Evolutionary conservation across 2,888 invertebrate species (phyloP).

Genomic region (Drosophila anomalipes): DNA sequence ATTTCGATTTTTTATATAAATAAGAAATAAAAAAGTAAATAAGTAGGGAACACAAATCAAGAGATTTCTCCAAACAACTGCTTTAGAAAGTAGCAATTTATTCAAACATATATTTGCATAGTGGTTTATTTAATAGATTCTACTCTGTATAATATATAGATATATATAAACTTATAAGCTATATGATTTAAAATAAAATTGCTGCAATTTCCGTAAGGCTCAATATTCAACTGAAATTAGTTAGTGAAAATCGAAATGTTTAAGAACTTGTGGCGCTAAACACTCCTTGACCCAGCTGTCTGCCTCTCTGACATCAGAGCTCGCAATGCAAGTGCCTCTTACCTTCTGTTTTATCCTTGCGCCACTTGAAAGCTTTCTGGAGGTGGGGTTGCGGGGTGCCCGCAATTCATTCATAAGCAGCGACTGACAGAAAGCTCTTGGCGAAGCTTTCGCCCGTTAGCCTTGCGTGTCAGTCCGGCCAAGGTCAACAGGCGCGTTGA

Average conservation of each 20-base stretch:
- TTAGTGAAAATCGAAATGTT: conserved; percentile 9
- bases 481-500: conserved; percentile 53
- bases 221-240: conserved; percentile 1
- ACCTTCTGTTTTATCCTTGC: conserved; percentile 48
- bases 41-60: background rate
- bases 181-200: background rate
- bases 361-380: conserved; percentile 52
- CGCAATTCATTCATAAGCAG: conserved; percentile 56
- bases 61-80: background rate
- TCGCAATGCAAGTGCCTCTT: conserved; percentile 18
- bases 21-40: no score
- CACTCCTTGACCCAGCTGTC: conserved; percentile 61
- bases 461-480: conserved; percentile 56
- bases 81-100: background rate
- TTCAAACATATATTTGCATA: background rate
- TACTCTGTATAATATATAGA: background rate
- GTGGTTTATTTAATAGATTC: background rate
- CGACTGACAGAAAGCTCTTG: conserved; percentile 13
- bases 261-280: conserved; percentile 1
- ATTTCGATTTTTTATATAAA: background rate
- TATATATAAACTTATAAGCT: no score
- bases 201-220: background rate
- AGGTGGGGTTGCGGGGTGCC: background rate
- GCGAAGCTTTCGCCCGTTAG: conserved; percentile 40
- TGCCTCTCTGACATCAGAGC: conserved; percentile 29